These are phyloP conservation scores for Sapayoa aenigma DNA, from an alignment of 2,113 vertebrate species.

Conservation along the genomic window DNA sequence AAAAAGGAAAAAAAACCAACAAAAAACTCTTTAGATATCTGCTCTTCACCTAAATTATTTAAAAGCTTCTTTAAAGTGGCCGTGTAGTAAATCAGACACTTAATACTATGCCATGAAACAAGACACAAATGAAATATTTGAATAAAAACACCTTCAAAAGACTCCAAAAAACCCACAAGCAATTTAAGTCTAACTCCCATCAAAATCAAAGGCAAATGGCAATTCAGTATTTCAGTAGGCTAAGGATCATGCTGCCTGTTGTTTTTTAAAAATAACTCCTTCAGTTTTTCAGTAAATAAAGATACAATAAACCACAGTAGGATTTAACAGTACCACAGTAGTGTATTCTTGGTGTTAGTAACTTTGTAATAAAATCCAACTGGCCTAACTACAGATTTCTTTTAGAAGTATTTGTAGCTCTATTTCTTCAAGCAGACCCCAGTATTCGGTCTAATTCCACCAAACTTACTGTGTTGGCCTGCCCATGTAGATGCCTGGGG, in stretches of 20 bases:
- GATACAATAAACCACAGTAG: not conserved
- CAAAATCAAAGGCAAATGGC: not conserved
- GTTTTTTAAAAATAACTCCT: not conserved
- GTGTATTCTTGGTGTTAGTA: not conserved
- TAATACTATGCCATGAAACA: not conserved
- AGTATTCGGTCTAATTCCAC: not conserved
- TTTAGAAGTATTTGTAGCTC: not conserved
- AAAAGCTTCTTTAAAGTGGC: not conserved
- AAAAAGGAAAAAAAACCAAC: not conserved
- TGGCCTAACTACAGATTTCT: not conserved
- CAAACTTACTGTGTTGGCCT: conserved; percentile 87
- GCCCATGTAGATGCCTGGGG: conserved; percentile 94
- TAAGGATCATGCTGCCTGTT: not conserved
- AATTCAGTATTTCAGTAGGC: not conserved
- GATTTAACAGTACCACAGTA: not conserved
- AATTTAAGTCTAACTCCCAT: not conserved
- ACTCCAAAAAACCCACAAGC: not conserved
- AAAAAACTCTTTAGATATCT: not conserved
- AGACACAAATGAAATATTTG: not conserved
- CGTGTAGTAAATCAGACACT: not conserved
- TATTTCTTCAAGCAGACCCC: not conserved
- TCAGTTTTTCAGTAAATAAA: not conserved
- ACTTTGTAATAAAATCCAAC: not conserved
- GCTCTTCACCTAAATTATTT: not conserved
- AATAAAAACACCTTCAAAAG: not conserved